Evolutionary conservation across 1,140 invertebrate species (phyloP), one percentile per base, ranked within the genome.

Genomic region (Berghia stephanieae): DNA sequence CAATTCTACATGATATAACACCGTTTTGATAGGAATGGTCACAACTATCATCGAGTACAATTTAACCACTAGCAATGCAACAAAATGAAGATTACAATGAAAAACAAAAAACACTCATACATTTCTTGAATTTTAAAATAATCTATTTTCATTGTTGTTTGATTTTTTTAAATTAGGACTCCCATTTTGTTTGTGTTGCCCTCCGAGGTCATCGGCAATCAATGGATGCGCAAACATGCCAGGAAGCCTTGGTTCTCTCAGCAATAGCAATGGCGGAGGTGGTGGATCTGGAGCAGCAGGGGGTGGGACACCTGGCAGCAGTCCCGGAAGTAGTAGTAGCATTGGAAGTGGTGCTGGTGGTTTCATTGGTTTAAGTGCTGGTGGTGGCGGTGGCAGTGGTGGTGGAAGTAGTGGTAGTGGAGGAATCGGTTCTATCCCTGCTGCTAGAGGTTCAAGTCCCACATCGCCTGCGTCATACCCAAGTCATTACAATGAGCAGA

Each of bases 401-500:
- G 66, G 66, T 31, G 63, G 6, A 5, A 60, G 57, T n/a, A n/a
- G 6, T n/a, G 6, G 63, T 24, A 13, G 3, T 38, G 79, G 73
- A 55, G 79, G 81, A 44, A 44, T 78, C 63, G 79, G 60, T 66
- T 82, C 66, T 84, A 82, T 72, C 81, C 77, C 31, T 83, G 79
- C 42, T 85, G 81, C 57, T 75, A 79, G 68, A 46, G 6, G 67
- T 5, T 4, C 55, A 21, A 31, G 55, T 6, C 24, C 55, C 55
- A 57, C 34, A 31, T 57, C 55, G 0, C 55, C 55, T 57, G 55
- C 34, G 0, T 31, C 55, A 0, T 57, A 31, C 55, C 27, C 70
- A 60, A 24, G 66, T 24, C 46, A n/a, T 57, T 77, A 46, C 69
- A 71, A 16, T 76, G 96, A 97, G 88, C 91, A 96, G 77, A 90